Conservation (phyloP, 2,113 vertebrate species). For the Globicephala melas region DNA sequence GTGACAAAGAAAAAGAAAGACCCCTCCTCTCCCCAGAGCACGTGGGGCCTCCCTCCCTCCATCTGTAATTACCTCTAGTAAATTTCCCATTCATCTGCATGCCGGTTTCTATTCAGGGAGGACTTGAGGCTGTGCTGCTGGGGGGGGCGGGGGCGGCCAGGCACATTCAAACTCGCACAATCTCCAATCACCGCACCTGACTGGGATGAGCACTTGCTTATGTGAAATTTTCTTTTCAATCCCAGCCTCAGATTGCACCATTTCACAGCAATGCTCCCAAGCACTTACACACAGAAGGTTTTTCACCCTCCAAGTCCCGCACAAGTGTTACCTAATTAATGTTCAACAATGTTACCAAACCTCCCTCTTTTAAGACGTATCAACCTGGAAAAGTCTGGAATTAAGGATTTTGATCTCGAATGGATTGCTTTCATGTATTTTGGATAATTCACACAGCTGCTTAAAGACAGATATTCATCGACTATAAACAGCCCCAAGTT, state of each 20-base stretch:
- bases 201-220: neutral
- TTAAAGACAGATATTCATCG: slow-evolving; percentile 49
- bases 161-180: slow-evolving; percentile 40
- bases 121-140: neutral
- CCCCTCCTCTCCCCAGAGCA: neutral
- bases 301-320: slow-evolving; percentile 41
- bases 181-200: slow-evolving; percentile 56
- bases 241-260: slow-evolving; percentile 30
- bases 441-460: slow-evolving; percentile 59
- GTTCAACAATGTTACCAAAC: slow-evolving; percentile 39
- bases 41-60: neutral
- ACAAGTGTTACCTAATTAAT: slow-evolving; percentile 69
- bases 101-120: neutral
- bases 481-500: neutral
- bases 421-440: slow-evolving; percentile 49
- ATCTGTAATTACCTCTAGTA: slow-evolving; percentile 47
- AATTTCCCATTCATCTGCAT: slow-evolving; percentile 55
- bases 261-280: neutral
- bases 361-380: slow-evolving; percentile 24
- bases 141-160: neutral
- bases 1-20: slow-evolving; percentile 4
- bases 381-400: slow-evolving; percentile 55
- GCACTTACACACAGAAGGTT: neutral
- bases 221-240: slow-evolving; percentile 63
- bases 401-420: slow-evolving; percentile 53